phyloP scores from a whole-genome alignment of 2,113 vertebrate species.

The Cyprinodon variegatus region DNA sequence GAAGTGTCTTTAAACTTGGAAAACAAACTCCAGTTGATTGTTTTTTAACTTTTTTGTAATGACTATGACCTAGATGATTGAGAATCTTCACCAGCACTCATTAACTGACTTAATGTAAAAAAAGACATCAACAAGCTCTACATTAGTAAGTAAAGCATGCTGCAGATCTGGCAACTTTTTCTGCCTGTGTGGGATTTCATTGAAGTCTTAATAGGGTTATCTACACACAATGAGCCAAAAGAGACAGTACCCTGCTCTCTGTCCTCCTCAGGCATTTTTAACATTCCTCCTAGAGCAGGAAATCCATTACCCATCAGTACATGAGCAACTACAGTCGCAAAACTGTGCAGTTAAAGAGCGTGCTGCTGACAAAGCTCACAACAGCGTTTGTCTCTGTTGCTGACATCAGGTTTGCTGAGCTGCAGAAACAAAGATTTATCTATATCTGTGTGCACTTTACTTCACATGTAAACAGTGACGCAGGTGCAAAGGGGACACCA shows the following conservation, averaged over 20 bases:
- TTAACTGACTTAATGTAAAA: too few species aligned
- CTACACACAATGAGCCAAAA: slow-evolving; percentile 47
- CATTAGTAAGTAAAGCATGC: neutral
- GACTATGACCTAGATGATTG: too few species aligned
- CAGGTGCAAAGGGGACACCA: slow-evolving; percentile 61
- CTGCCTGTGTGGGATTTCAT: slow-evolving; percentile 8
- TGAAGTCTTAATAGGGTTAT: slow-evolving; percentile 47
- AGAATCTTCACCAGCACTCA: too few species aligned
- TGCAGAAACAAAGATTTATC: slow-evolving; percentile 18
- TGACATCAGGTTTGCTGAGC: slow-evolving; percentile 35
- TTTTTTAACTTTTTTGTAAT: too few species aligned
- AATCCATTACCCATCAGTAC: slow-evolving; percentile 47
- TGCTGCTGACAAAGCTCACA: slow-evolving; percentile 14
- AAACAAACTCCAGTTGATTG: too few species aligned
- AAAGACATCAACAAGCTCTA: neutral
- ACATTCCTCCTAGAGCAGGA: slow-evolving; percentile 63
- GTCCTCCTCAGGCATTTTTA: slow-evolving; percentile 51
- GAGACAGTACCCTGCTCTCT: slow-evolving; percentile 32
- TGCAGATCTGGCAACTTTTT: slow-evolving; percentile 5
- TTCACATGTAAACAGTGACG: slow-evolving; percentile 59
- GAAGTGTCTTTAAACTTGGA: too few species aligned
- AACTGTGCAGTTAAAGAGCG: slow-evolving; percentile 21
- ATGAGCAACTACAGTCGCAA: slow-evolving; percentile 10
- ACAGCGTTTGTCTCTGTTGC: slow-evolving; percentile 27
- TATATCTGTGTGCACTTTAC: slow-evolving; percentile 33